Conservation (phyloP, 1,140 invertebrate species). For the Oreohelix idahoensis region DNA sequence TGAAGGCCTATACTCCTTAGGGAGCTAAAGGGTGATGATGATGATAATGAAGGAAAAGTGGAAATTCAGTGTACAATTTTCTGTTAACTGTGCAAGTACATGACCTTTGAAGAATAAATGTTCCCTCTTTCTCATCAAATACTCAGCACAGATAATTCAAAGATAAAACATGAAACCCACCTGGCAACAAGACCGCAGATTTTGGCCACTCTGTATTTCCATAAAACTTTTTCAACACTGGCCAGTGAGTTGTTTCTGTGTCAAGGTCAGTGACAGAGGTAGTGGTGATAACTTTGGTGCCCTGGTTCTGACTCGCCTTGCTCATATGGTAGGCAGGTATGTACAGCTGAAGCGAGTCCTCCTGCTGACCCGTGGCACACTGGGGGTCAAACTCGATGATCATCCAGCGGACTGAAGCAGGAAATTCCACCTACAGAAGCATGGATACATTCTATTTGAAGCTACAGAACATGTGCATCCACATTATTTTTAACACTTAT, state of each 20-base stretch:
- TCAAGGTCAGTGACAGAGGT: constrained; percentile 57
- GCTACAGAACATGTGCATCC: too few relatives aligned
- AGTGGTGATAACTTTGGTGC: constrained; percentile 37
- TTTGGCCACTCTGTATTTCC: constrained; percentile 88
- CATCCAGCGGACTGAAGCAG: constrained; percentile 90
- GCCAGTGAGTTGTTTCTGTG: constrained; percentile 76
- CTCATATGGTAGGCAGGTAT: constrained; percentile 76
- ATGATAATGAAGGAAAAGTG: too few relatives aligned
- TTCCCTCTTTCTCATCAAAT: too few relatives aligned
- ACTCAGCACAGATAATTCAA: too few relatives aligned
- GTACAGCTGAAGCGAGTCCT: constrained; percentile 92
- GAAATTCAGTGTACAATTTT: too few relatives aligned
- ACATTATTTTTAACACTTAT: too few relatives aligned
- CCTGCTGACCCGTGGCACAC: constrained; percentile 92
- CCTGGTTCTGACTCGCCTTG: constrained; percentile 40
- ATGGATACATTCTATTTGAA: too few relatives aligned
- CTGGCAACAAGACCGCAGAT: constrained; percentile 87
- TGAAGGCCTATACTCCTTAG: too few relatives aligned
- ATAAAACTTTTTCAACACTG: constrained; percentile 82
- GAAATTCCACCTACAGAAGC: constrained; percentile 83
- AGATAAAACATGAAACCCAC: constrained; percentile 70
- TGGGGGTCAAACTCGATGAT: constrained; percentile 93
- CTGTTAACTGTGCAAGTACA: too few relatives aligned
- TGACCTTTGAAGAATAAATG: too few relatives aligned
- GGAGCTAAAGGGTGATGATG: too few relatives aligned